Evolutionary conservation across 2,797 vertebrate species (phyloP), one percentile per base, ranked within the genome.

Genomic region (Anguilla pacifica): DNA sequence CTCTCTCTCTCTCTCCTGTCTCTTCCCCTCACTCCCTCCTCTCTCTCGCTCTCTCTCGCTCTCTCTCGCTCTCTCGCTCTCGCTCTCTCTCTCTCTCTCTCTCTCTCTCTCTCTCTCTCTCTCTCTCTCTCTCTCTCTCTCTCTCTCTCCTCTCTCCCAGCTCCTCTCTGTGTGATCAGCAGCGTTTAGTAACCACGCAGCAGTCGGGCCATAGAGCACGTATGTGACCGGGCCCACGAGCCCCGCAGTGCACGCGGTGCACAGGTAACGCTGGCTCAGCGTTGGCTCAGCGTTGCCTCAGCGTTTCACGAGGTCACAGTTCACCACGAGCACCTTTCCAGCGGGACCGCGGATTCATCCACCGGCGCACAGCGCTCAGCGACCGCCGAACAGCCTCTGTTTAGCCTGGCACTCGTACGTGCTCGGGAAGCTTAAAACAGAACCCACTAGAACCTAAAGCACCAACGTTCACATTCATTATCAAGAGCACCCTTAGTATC

Each of bases 41-140:
- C 35, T 61, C 49, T 2, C 49, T 5, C 49, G 4, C 93, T 93
- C 86, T 90, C 84, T 53, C 59, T 81, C 55, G 53, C 35, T 70
- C 67, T 22, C 31, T 6, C 35, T 6, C n/a, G n/a, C 86, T 90
- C 84, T 51, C 59, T 81, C 55, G 51, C 35, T 70, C 67, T 22
- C 13, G 13, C 6, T 31, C 7, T 15, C 13, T 3, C 70, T 74
- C 53, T 57, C 55, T 85, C 31, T 51, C 84, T 74, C 49, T 1
- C 70, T 91, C 90, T 86, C 86, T 35, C 82, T 88, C 49, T 81
- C 90, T 79, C 90, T 25, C 53, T 79, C 53, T 22, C 57, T 83
- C 57, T 59, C 43, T 85, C 84, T 61, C 49, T 51, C 49, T 4
- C 49, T 51, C 85, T 51, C 25, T 46, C 77, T 87, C 86, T 57